Percentiles rank a stretch among this genome's conserved stretches.
These are phyloP conservation scores for Megastigmus dorsalis DNA, from an alignment of 2,888 invertebrate species.

Conservation along the genomic window DNA sequence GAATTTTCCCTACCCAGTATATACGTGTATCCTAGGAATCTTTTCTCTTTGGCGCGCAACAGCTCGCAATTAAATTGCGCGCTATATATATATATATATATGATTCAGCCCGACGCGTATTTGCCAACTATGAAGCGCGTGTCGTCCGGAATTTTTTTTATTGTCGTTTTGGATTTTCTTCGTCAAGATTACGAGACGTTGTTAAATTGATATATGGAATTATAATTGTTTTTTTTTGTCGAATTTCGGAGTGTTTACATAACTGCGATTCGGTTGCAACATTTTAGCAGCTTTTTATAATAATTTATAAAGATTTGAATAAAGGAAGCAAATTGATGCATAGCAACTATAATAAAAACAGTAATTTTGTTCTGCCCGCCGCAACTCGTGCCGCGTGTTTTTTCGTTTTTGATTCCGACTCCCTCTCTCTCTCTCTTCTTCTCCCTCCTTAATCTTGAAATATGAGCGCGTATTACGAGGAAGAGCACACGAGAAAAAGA, in stretches of 20 bases:
- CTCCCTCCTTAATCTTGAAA: constrained; percentile 71
- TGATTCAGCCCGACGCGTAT: neutral
- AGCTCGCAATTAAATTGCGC: constrained; percentile 37
- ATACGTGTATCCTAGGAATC: neutral
- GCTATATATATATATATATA: too few relatives aligned
- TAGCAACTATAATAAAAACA: constrained; percentile 32
- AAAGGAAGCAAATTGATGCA: constrained; percentile 12
- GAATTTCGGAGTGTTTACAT: too few relatives aligned
- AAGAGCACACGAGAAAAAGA: constrained; percentile 64
- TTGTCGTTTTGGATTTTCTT: constrained; percentile 10
- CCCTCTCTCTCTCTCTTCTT: constrained; percentile 53
- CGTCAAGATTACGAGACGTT: neutral
- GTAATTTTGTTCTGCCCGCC: constrained; percentile 30
- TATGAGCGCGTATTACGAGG: constrained; percentile 71
- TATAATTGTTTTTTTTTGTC: too few relatives aligned
- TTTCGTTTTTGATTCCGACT: constrained; percentile 55
- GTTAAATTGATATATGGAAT: too few relatives aligned
- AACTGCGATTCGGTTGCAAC: neutral
- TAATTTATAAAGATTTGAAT: neutral
- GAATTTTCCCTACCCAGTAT: too few relatives aligned
- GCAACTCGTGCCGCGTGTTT: neutral
- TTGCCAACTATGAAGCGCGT: neutral
- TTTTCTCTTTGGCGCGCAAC: neutral
- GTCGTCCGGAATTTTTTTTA: constrained; percentile 5
- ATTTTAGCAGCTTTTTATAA: too few relatives aligned